Base-by-base conservation (phyloP, 2,888 invertebrate species). In the Microplitis manilae region DNA sequence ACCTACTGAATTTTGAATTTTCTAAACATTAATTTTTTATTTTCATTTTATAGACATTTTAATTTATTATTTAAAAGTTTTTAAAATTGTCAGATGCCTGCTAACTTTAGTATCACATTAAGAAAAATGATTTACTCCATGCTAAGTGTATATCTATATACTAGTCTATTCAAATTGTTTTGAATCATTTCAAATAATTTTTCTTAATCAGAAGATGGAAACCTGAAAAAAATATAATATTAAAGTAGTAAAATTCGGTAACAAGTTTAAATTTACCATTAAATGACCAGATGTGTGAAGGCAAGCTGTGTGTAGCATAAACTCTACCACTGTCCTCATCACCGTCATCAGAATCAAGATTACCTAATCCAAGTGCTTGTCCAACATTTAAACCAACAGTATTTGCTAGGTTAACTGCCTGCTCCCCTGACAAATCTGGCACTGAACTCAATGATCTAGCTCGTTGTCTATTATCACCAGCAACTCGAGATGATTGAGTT, bases 251-350 rank as follows among this genome's bases (percentile, higher is more conserved):
- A 50, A 50, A 13, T 50, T 13, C 1, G 13, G 6, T 1, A 5
- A 1, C 4, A 13, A 50, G 13, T 50, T 50, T 50, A 13, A 50
- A 50, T 2, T 94, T 90, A 96, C 96, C 96, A 90, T 97, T 96
- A 86, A 96, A 92, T 84, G 96, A 96, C 96, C 96, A 96, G 92
- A 97, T 96, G 91, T 96, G 96, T 84, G 96, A 96, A 88, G 96
- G 96, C 91, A 96, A 92, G 85, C 96, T 96, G 90, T 96, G 96
- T 85, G 96, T 96, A 79, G 96, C 95, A 88, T 96, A 96, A 59
- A 96, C 96, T 82, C 96, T 92, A 79, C 96, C 95, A 76, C 90
- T 90, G 79, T 91, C 91, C 78, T 92, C 89, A 77, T 91, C 91
- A 71, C 92, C 92, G 84, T 94, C 94, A 85, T 95, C 95, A 70